phyloP scores from a whole-genome alignment of 2,113 vertebrate genomes.

The Pterocles gutturalis region DNA sequence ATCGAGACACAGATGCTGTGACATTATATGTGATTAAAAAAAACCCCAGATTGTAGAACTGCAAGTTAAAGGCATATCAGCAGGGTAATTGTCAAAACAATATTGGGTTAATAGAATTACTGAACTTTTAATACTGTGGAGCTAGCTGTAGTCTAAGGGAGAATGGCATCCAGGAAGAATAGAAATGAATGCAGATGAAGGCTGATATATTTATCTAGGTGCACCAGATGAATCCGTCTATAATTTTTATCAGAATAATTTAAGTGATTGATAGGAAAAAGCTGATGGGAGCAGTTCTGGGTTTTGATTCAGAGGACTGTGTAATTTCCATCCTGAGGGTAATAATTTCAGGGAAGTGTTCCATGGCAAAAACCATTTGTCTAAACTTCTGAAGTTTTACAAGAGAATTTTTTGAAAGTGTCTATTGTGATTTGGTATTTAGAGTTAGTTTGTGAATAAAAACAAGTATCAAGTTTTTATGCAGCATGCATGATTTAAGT shows the following conservation, averaged over 20 bases:
- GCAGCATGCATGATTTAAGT: accelerated
- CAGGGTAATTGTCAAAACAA: background rate
- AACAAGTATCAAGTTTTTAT: background rate
- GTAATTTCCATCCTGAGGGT: background rate
- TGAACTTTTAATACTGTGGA: background rate
- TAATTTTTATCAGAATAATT: background rate
- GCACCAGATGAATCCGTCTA: accelerated
- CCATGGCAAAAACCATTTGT: background rate
- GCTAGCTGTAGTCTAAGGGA: background rate
- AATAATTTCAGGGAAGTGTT: background rate
- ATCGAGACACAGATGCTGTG: background rate
- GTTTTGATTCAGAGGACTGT: background rate
- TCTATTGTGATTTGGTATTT: background rate
- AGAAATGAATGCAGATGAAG: background rate
- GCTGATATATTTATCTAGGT: background rate
- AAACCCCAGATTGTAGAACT: background rate
- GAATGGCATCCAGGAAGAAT: background rate
- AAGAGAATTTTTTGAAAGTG: background rate
- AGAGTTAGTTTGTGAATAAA: background rate
- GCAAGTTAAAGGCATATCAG: background rate
- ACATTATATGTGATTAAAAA: background rate
- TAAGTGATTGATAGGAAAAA: background rate
- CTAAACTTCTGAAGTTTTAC: background rate
- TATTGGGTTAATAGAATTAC: background rate
- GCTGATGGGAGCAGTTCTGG: background rate